Base-by-base conservation (phyloP, 2,113 vertebrate species). In the Cercopithecus mona region DNA sequence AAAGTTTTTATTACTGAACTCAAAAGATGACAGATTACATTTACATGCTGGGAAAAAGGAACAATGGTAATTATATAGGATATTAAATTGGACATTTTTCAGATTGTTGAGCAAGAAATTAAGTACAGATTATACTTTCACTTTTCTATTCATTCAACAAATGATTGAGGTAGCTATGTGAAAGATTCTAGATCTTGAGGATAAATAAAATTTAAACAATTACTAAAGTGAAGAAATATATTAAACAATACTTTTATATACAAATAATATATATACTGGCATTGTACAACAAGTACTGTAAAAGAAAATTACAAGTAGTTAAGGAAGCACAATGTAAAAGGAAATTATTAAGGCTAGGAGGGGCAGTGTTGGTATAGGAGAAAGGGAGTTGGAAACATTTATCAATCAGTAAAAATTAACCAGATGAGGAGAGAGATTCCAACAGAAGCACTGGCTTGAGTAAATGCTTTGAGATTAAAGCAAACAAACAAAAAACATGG, bases 181-280 rank as follows among this genome's bases (percentile, higher is more conserved):
- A 81, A 85, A 89, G 4, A 78, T 40, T 72, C 43, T 68, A 52
- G 43, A 59, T 81, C 17, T n/a, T 30, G n/a, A 70, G 32, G 35
- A 55, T 52, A 57, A 93, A 90, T 94, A 70, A 27, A 94, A 52
- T 92, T 68, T 90, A 70, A 95, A 90, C 25, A 14, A 55, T 76
- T 9, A 20, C 8, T 1, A 30, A 76, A 81, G 17, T 50, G 48
- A 18, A 70, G 23, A 80, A 66, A 94, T 45, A 45, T 8, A 75
- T 30, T 48, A 75, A 82, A 64, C 11, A 32, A 32, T 27, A 59
- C 4, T 85, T 66, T 92, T 16, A 40, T 38, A 23, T 61, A 52
- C 52, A 70, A 92, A 84, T 73, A 55, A n/a, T 73, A 12, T 50
- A 13, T 32, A 75, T 50, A 61, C 8, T 32, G 50, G 59, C 25